Evolutionary conservation across 2,888 invertebrate species (phyloP), one percentile per base, ranked within the genome.

Genomic region (Timema podura): DNA sequence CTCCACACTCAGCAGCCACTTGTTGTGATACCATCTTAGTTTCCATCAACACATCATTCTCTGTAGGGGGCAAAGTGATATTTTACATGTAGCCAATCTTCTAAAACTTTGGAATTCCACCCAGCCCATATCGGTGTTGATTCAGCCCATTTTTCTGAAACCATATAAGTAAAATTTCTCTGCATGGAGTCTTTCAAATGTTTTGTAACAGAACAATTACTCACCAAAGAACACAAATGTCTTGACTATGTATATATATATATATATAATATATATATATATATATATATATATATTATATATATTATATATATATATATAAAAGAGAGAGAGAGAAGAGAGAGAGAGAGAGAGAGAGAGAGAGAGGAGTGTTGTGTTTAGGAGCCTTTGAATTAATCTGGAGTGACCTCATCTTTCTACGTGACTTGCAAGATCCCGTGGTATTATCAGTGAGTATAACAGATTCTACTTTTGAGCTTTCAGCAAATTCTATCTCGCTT

Each of bases 11-110:
- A 10, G 49, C 49, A 9, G 49, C 49, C 13, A 49, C 49, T 49
- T 49, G 49, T 13, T 49, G 49, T 13, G 49, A 49, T 49, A 49
- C 13, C 49, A 10, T 49, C 49, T 10, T 49, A 49, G 49, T 49
- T 49, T 49, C 49, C 49, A 49, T 49, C n/a, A n/a, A n/a, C n/a
- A n/a, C n/a, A n/a, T n/a, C n/a, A n/a, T n/a, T n/a, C n/a, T n/a
- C n/a, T n/a, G 49, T 49, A 10, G 49, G 49, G 13, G 49, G 49
- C 49, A 49, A 49, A 49, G 49, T 49, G 49, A 49, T 49, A 49
- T 49, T 49, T 49, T 13, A 10, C 49, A 49, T 13, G 49, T 49
- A 49, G 9, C 49, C 49, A 10, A 49, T 49, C 49, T 49, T 49
- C 13, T 49, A 49, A 9, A 49, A 49, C 49, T 49, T 49, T 49